phyloP scores from a whole-genome alignment of 2,797 vertebrate genomes.

The Platalea minor region DNA sequence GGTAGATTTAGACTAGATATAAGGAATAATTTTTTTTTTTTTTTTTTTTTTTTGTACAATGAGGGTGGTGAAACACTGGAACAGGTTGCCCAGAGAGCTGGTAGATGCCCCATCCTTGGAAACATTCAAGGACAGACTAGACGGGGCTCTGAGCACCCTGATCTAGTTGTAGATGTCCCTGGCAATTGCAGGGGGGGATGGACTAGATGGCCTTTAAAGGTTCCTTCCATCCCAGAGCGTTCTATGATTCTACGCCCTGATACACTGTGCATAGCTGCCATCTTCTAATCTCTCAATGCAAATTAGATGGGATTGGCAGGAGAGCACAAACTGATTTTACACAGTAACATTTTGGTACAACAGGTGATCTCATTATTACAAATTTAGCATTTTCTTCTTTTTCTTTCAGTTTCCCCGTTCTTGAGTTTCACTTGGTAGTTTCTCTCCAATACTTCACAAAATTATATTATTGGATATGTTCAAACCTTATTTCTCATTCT shows the following conservation, averaged over 20 bases:
- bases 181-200: too few relatives aligned
- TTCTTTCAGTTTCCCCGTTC: not conserved
- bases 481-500: not conserved
- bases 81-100: too few relatives aligned
- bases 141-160: too few relatives aligned
- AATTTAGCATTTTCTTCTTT: not conserved
- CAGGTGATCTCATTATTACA: not conserved
- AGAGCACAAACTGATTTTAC: not conserved
- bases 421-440: not conserved
- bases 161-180: too few relatives aligned
- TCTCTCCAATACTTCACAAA: not conserved
- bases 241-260: not conserved
- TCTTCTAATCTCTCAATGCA: not conserved
- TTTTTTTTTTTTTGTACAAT: too few relatives aligned
- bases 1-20: too few relatives aligned
- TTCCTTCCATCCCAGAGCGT: too few relatives aligned
- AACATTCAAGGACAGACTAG: too few relatives aligned
- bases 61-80: too few relatives aligned
- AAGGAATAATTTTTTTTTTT: too few relatives aligned
- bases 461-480: not conserved
- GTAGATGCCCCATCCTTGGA: too few relatives aligned
- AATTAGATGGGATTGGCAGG: not conserved
- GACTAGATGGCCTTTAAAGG: too few relatives aligned
- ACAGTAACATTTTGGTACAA: not conserved
- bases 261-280: not conserved